These are phyloP conservation scores for Cryptophagus acutangulus DNA, from an alignment of 2,888 invertebrate genomes.

Conservation along the genomic window DNA sequence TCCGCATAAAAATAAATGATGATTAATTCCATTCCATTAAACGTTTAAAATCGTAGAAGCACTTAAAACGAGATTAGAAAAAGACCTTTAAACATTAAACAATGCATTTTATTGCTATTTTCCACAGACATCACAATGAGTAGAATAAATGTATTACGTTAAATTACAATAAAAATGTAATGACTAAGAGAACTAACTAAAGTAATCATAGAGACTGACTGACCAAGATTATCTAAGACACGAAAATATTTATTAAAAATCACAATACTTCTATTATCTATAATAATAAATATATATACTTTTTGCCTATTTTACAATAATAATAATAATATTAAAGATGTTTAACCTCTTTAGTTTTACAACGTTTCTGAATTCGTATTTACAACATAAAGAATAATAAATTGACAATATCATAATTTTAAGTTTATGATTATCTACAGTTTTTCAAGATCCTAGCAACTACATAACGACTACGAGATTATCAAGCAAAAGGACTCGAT, in stretches of 20 bases:
- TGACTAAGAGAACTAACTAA: not conserved
- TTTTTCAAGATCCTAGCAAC: conserved; percentile 5
- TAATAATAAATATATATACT: too few relatives aligned
- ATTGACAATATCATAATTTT: conserved; percentile 24
- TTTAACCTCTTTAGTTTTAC: too few relatives aligned
- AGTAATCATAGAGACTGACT: too few relatives aligned
- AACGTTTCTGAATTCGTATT: too few relatives aligned
- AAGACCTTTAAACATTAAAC: conserved; percentile 1
- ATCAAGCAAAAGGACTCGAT: conserved; percentile 53
- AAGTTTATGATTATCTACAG: conserved; percentile 11
- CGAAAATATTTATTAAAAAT: too few relatives aligned
- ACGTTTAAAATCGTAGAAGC: too few relatives aligned
- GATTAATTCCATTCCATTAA: too few relatives aligned
- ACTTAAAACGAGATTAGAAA: too few relatives aligned
- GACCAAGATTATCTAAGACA: too few relatives aligned
- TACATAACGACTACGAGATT: conserved; percentile 17
- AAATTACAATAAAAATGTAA: not conserved
- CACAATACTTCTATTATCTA: too few relatives aligned
- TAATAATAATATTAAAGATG: not conserved
- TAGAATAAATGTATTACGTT: not conserved
- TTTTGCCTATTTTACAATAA: too few relatives aligned
- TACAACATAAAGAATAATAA: conserved; percentile 7
- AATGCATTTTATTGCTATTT: conserved; percentile 2
- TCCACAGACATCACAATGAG: conserved; percentile 5
- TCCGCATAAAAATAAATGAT: too few relatives aligned